Percentiles rank a stretch among this genome's conserved stretches.
These are phyloP conservation scores for Spizaetus ornatus DNA, from an alignment of 2,113 vertebrate species.

Conservation along the genomic window DNA sequence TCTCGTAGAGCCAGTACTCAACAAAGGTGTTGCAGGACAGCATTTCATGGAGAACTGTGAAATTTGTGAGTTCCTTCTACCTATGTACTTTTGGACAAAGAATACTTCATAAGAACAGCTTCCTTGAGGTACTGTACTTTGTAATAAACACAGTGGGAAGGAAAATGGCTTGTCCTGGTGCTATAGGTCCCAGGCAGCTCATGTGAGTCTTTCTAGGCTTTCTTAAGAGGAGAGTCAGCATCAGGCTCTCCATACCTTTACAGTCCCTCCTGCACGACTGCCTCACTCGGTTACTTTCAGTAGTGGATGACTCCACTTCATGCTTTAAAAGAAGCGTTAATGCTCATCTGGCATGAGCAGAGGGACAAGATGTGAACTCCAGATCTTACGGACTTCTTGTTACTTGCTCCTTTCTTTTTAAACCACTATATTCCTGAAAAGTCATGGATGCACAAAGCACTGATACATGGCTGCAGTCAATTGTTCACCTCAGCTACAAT, in stretches of 20 bases:
- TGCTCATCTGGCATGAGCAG: not conserved
- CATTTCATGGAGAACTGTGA: not conserved
- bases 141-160: not conserved
- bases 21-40: not conserved
- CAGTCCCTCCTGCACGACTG: not conserved
- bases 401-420: not conserved
- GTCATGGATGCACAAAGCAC: not conserved
- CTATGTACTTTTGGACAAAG: not conserved
- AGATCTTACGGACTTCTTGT: not conserved
- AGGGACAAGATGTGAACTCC: not conserved
- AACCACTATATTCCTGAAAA: not conserved
- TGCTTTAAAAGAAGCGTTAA: not conserved
- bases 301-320: not conserved
- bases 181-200: not conserved
- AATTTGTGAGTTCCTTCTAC: not conserved
- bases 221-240: not conserved
- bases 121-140: not conserved
- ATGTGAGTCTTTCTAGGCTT: not conserved
- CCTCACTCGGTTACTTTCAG: not conserved
- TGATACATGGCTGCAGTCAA: not conserved
- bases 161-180: accelerated
- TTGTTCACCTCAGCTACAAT: not conserved
- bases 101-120: not conserved
- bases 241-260: not conserved
- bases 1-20: not conserved